A percentile compares a stretch with the other conserved stretches of the same genome.
Evolutionary conservation across 2,113 vertebrate genomes (phyloP).

Genomic region (Heliornis fulica): DNA sequence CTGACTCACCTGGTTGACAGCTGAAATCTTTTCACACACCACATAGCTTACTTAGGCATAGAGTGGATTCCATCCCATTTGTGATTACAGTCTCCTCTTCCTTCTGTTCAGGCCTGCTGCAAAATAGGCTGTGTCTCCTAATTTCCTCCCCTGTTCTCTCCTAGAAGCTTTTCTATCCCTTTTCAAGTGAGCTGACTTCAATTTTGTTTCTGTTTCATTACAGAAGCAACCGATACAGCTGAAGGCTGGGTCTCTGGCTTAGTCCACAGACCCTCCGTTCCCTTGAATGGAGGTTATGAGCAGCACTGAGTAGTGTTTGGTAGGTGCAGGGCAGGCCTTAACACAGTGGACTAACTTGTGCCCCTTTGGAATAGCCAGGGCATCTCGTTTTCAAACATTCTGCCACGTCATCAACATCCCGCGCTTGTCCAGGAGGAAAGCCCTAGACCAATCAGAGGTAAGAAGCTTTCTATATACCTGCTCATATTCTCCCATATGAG

Average conservation of each 20-base stretch:
- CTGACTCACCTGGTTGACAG: neutral
- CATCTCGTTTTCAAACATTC: neutral
- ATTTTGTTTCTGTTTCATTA: neutral
- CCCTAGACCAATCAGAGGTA: neutral
- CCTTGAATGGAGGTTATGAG: no score
- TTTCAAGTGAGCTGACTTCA: neutral
- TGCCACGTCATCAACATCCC: neutral
- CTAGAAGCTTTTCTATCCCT: neutral
- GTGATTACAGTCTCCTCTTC: neutral
- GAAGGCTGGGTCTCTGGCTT: neutral
- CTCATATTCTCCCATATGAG: neutral
- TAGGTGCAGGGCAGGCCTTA: neutral
- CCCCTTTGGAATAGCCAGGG: neutral
- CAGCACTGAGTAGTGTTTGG: neutral
- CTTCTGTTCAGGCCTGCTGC: neutral
- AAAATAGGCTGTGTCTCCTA: neutral
- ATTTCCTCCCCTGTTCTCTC: neutral
- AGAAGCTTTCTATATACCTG: neutral
- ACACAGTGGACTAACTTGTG: accelerated
- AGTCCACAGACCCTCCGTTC: neutral
- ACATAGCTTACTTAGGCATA: neutral
- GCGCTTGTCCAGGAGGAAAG: neutral
- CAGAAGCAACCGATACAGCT: neutral
- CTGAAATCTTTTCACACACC: neutral
- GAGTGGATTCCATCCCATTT: neutral